These are phyloP conservation scores for Pantherophis vulpinus DNA, from an alignment of 2,797 vertebrate species.

Conservation along the genomic window DNA sequence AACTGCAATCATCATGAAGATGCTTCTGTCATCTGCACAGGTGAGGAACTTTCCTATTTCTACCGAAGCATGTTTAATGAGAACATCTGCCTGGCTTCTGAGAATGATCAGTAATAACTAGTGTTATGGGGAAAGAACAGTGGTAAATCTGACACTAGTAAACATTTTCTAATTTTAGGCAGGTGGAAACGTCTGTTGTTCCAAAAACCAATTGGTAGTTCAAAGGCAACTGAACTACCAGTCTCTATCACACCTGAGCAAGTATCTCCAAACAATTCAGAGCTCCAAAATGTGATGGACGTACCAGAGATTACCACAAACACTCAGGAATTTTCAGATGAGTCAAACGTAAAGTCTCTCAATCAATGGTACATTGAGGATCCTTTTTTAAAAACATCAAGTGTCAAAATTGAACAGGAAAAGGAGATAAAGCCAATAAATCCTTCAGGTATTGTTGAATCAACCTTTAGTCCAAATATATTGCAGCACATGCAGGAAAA, in stretches of 20 bases:
- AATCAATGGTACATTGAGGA: neutral
- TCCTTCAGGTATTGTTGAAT: neutral
- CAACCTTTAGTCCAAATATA: neutral
- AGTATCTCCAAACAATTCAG: neutral
- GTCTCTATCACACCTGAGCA: neutral
- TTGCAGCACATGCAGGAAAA: neutral
- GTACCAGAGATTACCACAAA: neutral
- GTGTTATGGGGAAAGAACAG: neutral
- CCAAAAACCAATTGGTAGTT: neutral
- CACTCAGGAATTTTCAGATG: neutral
- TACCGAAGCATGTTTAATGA: neutral
- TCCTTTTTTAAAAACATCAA: neutral
- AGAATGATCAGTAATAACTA: neutral
- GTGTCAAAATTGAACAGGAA: neutral
- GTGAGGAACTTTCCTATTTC: constrained; percentile 33
- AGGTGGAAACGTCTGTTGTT: constrained; percentile 13
- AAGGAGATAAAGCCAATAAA: neutral
- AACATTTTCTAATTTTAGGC: constrained; percentile 6
- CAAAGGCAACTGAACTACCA: neutral
- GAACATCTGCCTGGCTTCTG: neutral
- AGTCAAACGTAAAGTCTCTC: neutral
- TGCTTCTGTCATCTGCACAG: constrained; percentile 57
- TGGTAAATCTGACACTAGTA: neutral
- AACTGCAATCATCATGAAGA: constrained; percentile 66
- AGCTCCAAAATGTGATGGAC: neutral